Base-by-base conservation (phyloP, 2,888 invertebrate genomes). In the Tridacna gigas region DNA sequence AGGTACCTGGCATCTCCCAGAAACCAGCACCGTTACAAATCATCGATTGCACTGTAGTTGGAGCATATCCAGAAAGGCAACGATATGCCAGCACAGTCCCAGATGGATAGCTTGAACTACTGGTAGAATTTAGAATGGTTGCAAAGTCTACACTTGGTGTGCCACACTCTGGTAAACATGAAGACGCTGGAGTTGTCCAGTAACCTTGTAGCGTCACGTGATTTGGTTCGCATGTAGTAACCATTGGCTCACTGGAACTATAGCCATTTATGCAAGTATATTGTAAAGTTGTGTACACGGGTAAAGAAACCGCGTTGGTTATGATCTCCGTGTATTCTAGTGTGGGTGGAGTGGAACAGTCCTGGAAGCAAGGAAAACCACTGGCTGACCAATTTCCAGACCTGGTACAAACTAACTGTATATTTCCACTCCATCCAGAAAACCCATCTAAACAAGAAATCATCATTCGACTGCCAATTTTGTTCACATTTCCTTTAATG, bases 11-110 rank as follows among this genome's bases (percentile, higher is more conserved):
- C 48, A 20, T 11, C 4, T 25, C 47, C 71, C 71, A 71, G 47
- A 26, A 7, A 25, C 71, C 71, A 13, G n/a, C 25, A 12, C n/a
- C 26, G 51, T 71, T 51, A 51, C 71, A 71, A n/a, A 51, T 71
- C 18, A 71, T 22, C 13, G 45, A 25, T 26, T 71, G 71, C 22
- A 51, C 26, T 7, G 25, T 26, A 15, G 51, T 25, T 15, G 71
- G 71, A 5, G 51, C n/a, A 25, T 25, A 71, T 3, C 71, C 71
- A 11, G 71, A 26, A 22, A 47, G 45, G 51, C 71, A 71, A 7
- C 26, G 13, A 26, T 71, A 71, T 7, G 22, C 45, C 22, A 51
- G 47, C n/a, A 25, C 71, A 20, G 25, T 51, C 22, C 71, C 71
- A 51, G 51, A 11, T 7, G 51, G 51, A 26, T 51, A 71, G 9